Conservation (phyloP, 2,797 vertebrate species). For the Pseudocheirus occidentalis region DNA sequence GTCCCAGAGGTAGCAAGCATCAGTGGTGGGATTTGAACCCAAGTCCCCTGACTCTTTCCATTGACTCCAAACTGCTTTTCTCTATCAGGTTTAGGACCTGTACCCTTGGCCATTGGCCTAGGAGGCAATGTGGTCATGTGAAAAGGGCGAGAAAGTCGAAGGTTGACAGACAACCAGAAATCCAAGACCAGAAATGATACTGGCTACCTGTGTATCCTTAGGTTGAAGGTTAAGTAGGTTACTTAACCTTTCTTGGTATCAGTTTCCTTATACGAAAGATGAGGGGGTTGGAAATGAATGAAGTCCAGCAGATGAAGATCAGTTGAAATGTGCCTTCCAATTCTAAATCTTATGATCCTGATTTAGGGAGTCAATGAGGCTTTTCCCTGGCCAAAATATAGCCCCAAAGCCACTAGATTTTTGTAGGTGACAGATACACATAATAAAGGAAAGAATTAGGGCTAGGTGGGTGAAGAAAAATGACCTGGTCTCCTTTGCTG, state of each 20-base stretch:
- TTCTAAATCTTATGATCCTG: background rate
- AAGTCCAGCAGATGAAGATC: no score
- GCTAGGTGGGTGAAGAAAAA: no score
- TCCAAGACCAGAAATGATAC: background rate
- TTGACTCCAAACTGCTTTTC: background rate
- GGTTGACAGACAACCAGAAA: background rate
- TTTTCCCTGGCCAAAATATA: background rate
- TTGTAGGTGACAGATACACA: background rate
- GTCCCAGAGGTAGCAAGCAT: background rate
- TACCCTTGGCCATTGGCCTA: no score
- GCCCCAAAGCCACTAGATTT: background rate
- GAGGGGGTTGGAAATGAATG: background rate
- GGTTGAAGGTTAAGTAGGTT: background rate
- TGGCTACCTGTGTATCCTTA: background rate
- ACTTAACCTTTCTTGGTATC: background rate
- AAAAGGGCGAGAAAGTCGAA: background rate
- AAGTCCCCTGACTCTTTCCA: constrained; percentile 6
- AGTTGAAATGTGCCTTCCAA: background rate
- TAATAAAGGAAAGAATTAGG: background rate
- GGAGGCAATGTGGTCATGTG: background rate
- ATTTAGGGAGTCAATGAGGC: background rate
- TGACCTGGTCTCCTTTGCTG: no score
- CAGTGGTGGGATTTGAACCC: background rate
- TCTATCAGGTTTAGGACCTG: background rate
- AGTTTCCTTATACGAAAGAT: background rate